Evolutionary conservation across 1,140 invertebrate genomes (phyloP), one percentile per base, ranked within the genome.

Genomic region (Zaprionus davidi): DNA sequence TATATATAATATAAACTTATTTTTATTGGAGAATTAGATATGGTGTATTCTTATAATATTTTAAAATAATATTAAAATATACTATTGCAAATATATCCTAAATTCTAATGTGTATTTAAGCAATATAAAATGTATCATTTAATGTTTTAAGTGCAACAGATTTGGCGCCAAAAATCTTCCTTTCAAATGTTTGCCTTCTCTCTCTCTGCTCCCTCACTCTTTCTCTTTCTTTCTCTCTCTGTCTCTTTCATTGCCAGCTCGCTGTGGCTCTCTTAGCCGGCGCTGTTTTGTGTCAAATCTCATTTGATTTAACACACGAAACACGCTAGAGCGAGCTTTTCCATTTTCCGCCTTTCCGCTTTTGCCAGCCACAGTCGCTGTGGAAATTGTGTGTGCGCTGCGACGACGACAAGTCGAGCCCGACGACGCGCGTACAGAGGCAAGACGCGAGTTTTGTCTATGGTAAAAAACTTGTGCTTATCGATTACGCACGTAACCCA

Each of bases 401-500:
- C 41, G 34, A 38, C 60, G 63, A 71, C 46, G 36, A 41, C 60
- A 71, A 71, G 53, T 79, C 78, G 41, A 46, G 82, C 71, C 81
- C 83, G 88, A 31, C 28, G 28, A 84, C 69, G 85, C 85, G 79
- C 85, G 81, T 87, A 76, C 88, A 87, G 84, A 87, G 84, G 84
- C 81, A 77, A 87, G 84, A 73, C 85, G 71, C 68, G 78, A 73
- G n/a, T 71, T 44, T 17, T 76, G 59, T 76, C 62, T 66, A 62
- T 71, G 22, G 13, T 15, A 78, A 78, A 85, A 90, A 90, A 88
- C 79, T 73, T 82, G 53, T 82, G 82, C 85, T 88, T 88, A 88
- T 88, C 85, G 85, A 88, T 88, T 88, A 90, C 85, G 85, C 81
- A 88, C 85, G 85, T 88, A 88, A 88, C 85, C 85, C 31, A 70